Conservation (phyloP, 2,888 invertebrate species). For the Nymphalis c-album region DNA sequence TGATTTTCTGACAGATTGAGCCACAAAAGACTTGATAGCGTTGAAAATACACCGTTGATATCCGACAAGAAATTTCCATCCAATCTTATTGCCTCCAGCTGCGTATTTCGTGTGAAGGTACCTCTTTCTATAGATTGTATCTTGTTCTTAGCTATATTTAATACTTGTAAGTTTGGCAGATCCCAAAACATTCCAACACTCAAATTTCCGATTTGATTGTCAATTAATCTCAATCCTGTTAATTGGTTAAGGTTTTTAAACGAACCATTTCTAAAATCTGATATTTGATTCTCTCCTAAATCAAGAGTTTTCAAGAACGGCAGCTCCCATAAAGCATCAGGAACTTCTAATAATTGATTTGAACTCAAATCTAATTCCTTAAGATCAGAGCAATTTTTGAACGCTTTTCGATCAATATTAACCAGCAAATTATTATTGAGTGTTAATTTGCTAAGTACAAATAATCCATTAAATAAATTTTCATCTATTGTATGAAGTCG, state of each 20-base stretch:
- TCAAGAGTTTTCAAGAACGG: slow-evolving; percentile 93
- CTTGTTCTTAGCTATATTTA: slow-evolving; percentile 94
- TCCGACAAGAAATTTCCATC: slow-evolving; percentile 94
- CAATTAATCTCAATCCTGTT: slow-evolving; percentile 92
- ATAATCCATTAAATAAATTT: slow-evolving; percentile 90
- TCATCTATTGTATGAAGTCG: slow-evolving; percentile 90
- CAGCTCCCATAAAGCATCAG: slow-evolving; percentile 90
- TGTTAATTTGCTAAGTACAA: slow-evolving; percentile 90
- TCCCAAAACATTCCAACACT: slow-evolving; percentile 94
- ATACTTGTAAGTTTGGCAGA: slow-evolving; percentile 89
- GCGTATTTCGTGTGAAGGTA: slow-evolving; percentile 89
- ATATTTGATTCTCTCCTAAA: slow-evolving; percentile 95
- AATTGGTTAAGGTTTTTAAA: slow-evolving; percentile 93
- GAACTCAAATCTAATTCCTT: slow-evolving; percentile 94
- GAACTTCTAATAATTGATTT: slow-evolving; percentile 90
- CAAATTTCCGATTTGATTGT: slow-evolving; percentile 93
- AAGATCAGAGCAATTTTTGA: slow-evolving; percentile 92
- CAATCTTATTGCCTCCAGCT: slow-evolving; percentile 92
- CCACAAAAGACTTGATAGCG: slow-evolving; percentile 91
- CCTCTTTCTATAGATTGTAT: slow-evolving; percentile 92
- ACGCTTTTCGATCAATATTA: slow-evolving; percentile 89
- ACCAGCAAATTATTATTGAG: slow-evolving; percentile 92
- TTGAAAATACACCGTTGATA: slow-evolving; percentile 94
- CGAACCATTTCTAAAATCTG: slow-evolving; percentile 90
- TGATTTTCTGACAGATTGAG: slow-evolving; percentile 95